Base-by-base conservation (phyloP, 2,113 vertebrate genomes). In the Pimephales promelas region DNA sequence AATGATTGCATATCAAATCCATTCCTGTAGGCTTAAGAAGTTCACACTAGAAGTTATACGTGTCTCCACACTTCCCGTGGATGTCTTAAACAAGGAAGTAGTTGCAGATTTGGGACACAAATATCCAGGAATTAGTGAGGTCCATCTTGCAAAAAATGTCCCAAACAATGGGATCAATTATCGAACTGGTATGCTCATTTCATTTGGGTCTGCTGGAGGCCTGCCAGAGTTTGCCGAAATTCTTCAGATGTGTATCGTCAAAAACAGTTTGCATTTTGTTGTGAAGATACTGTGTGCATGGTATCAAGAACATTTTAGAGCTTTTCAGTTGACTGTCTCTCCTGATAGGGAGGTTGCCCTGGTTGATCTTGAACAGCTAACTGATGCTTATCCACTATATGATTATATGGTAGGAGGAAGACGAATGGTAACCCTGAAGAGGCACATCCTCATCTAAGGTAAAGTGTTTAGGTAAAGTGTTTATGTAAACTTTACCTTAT, bases 81-180 rank as follows among this genome's bases (percentile, higher is more conserved):
- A 88, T 80, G 85, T 88, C 68, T 59, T 28, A 66, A 80, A 73
- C 62, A 87, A 86, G 72, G 79, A 85, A 36, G 80, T 78, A 13
- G 28, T 66, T 3, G 7, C 62, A 66, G 28, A 14, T 31, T 34
- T 66, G 11, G 36, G 16, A 8, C 28, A 66, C 31, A 66, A 66
- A 66, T 66, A 66, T 10, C 64, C 64, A 36, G 64, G 64, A 34
- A 66, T 66, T 34, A 36, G 20, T 36, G 64, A 66, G 28, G 64
- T 66, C 18, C 7, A 66, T 66, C 64, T 66, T 66, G 64, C 31
- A 20, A 66, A 66, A 66, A 66, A 66, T 64, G 61, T 64, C 11
- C 34, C 61, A 16, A 64, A 31, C 61, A 34, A 64, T 64, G 61
- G 61, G 28, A 34, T 64, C 13, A 31, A 64, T 31, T 31, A 64